Conservation (phyloP, 2,113 vertebrate species). For the Ptilorrhoa leucosticta region DNA sequence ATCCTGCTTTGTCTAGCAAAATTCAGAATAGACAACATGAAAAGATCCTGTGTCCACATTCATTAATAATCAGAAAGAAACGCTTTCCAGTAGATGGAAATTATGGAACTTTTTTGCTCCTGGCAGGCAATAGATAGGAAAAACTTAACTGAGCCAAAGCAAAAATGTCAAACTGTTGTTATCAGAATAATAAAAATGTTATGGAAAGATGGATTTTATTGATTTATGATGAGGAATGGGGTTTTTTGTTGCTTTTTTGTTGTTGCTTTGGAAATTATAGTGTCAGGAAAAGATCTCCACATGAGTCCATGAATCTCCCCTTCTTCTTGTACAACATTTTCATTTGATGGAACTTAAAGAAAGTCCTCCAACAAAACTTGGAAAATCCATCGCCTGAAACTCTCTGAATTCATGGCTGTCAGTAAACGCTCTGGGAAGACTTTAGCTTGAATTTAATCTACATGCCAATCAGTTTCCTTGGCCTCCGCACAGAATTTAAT, state of each 20-base stretch:
- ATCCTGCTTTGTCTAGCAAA: neutral
- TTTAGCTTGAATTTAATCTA: neutral
- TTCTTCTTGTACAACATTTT: neutral
- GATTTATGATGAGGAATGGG: conserved; percentile 4
- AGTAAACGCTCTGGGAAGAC: neutral
- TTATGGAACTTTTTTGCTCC: neutral
- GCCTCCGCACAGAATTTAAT: neutral
- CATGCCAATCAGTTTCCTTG: neutral
- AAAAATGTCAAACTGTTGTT: conserved; percentile 54
- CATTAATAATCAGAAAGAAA: conserved; percentile 17
- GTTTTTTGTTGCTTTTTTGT: neutral
- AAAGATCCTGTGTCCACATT: neutral
- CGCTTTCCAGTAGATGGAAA: conserved; percentile 20
- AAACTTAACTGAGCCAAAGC: conserved; percentile 35
- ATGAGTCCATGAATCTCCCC: neutral
- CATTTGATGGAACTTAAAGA: neutral
- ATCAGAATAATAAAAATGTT: conserved; percentile 59
- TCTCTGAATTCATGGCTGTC: neutral
- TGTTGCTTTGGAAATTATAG: neutral
- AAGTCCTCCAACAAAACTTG: neutral
- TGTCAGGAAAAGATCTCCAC: neutral
- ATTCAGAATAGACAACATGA: neutral
- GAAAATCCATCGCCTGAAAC: neutral
- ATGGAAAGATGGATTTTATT: neutral
- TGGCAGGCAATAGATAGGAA: conserved; percentile 48